Evolutionary conservation across 2,888 invertebrate species (phyloP).

Genomic region (Portevinia maculata): DNA sequence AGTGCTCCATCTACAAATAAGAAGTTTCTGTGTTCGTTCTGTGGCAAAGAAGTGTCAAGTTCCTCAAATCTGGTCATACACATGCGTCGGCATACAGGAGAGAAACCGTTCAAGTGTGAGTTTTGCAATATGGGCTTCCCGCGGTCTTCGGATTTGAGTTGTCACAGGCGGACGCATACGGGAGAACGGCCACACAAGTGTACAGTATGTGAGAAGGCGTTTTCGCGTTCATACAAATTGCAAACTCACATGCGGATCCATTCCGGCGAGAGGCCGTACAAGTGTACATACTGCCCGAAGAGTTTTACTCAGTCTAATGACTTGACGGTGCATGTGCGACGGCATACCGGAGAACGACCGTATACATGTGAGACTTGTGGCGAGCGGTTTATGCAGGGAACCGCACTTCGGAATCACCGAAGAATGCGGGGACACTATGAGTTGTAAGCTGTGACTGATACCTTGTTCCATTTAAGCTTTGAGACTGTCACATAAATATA

Average conservation of each 20-base stretch:
- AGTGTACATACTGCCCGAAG: constrained; percentile 84
- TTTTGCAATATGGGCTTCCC: constrained; percentile 86
- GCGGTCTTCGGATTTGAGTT: constrained; percentile 86
- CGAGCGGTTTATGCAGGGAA: constrained; percentile 85
- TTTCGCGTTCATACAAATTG: constrained; percentile 86
- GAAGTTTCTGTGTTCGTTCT: constrained; percentile 85
- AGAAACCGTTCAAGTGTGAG: constrained; percentile 86
- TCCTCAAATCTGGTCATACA: constrained; percentile 87
- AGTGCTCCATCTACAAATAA: constrained; percentile 78
- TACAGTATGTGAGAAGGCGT: constrained; percentile 83
- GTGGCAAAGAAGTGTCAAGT: constrained; percentile 85
- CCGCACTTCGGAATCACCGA: constrained; percentile 86
- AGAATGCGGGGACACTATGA: constrained; percentile 82
- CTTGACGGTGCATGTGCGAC: constrained; percentile 87
- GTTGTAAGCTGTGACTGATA: constrained; percentile 61
- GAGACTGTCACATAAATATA: no score
- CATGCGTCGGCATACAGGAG: constrained; percentile 87
- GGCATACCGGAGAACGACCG: constrained; percentile 86
- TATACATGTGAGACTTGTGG: constrained; percentile 76
- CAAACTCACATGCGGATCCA: constrained; percentile 86
- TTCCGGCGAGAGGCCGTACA: constrained; percentile 85
- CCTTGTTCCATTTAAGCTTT: no score
- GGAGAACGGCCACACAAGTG: constrained; percentile 85
- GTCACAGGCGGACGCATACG: constrained; percentile 86
- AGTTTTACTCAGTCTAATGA: constrained; percentile 89